A percentile compares a stretch with the other conserved stretches of the same genome.
Conservation (phyloP, 2,113 vertebrate species). For the Bucco capensis region DNA sequence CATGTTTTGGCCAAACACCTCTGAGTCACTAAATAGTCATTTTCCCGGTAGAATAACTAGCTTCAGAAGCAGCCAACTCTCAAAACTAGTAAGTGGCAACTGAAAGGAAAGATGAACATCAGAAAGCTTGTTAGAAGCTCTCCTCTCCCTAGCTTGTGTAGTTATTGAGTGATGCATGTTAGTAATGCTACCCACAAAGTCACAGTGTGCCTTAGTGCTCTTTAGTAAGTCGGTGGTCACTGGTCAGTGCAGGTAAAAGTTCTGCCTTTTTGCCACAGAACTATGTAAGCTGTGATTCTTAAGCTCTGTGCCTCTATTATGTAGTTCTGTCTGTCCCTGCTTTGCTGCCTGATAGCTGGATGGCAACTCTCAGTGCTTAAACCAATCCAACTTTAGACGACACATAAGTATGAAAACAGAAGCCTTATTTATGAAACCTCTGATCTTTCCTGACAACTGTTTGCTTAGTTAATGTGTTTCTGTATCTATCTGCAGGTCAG, state of each 20-base stretch:
- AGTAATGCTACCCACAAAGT: neutral
- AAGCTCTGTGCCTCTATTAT: neutral
- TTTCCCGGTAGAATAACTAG: neutral
- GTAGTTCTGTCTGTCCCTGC: neutral
- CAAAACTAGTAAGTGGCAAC: neutral
- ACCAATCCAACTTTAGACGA: neutral
- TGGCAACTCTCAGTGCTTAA: neutral
- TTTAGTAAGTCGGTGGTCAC: neutral
- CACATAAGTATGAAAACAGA: rapidly evolving
- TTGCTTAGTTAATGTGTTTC: neutral
- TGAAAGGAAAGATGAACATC: neutral
- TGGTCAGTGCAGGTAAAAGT: neutral
- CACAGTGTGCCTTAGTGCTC: rapidly evolving
- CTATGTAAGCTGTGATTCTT: neutral
- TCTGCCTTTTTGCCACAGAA: neutral
- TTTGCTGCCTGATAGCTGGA: neutral
- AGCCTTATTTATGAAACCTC: neutral
- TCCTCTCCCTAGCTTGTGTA: neutral
- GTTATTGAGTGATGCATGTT: neutral
- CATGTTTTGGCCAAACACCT: neutral
- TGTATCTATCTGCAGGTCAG: constrained; percentile 77
- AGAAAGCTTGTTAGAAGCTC: neutral
- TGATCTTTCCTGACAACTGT: neutral
- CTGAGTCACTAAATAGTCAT: neutral
- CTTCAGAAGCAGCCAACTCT: neutral